These are phyloP conservation scores for Egretta garzetta DNA, from an alignment of 2,113 vertebrate genomes.

Conservation along the genomic window DNA sequence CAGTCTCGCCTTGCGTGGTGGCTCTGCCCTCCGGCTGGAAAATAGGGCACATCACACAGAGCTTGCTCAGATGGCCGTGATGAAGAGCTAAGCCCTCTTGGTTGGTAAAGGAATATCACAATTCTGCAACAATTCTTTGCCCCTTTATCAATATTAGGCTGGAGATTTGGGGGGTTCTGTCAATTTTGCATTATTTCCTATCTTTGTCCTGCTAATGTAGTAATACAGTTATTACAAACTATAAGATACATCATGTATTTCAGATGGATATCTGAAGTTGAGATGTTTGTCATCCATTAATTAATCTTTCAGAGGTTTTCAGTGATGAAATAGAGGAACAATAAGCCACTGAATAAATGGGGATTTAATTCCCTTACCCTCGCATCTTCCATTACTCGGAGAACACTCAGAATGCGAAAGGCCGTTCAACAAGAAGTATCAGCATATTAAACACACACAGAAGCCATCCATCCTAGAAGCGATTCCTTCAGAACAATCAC, in stretches of 20 bases:
- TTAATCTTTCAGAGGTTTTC: conserved; percentile 15
- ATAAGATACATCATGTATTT: not conserved
- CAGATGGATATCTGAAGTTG: not conserved
- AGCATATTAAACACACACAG: conserved; percentile 26
- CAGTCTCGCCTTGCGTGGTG: too few species aligned
- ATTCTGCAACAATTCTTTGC: not conserved
- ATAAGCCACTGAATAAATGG: conserved; percentile 7
- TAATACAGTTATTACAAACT: not conserved
- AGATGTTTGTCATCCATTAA: conserved; percentile 25
- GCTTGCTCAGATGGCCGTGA: accelerated
- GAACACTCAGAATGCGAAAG: not conserved
- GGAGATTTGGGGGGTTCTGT: not conserved
- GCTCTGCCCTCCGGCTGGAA: not conserved
- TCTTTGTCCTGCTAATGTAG: not conserved
- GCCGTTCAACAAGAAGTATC: conserved; percentile 4
- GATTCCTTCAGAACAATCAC: not conserved
- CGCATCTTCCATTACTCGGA: conserved; percentile 28
- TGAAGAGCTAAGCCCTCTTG: not conserved
- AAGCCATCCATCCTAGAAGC: not conserved
- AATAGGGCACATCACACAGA: accelerated
- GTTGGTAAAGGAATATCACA: not conserved
- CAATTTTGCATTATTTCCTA: not conserved
- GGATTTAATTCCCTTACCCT: conserved; percentile 31
- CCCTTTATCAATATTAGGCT: not conserved
- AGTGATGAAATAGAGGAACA: conserved; percentile 26